These are phyloP conservation scores for Tipula vernalis DNA, from an alignment of 2,888 invertebrate genomes.

Conservation along the genomic window DNA sequence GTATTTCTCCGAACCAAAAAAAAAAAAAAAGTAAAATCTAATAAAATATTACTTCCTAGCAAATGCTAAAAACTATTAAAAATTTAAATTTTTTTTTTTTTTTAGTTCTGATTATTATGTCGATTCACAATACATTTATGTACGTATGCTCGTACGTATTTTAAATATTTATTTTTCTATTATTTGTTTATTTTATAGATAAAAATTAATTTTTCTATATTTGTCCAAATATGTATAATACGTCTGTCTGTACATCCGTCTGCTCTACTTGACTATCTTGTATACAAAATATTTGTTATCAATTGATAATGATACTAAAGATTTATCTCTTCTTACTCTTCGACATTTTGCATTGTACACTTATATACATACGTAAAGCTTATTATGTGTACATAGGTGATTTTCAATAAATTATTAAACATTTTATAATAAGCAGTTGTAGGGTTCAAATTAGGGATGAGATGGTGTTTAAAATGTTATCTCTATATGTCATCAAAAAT, in stretches of 20 bases:
- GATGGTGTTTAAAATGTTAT: background rate
- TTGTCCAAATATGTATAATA: background rate
- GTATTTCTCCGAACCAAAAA: background rate
- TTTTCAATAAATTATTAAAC: background rate
- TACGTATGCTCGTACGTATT: background rate
- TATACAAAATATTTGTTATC: background rate
- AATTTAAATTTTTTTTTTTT: background rate
- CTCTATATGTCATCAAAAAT: background rate
- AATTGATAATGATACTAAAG: background rate
- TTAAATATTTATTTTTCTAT: background rate
- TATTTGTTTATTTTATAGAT: background rate
- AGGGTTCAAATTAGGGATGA: background rate
- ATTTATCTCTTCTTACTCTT: background rate
- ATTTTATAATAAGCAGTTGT: background rate
- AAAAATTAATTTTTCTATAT: background rate
- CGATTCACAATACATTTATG: background rate
- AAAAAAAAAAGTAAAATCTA: background rate
- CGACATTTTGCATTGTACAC: background rate
- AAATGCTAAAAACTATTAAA: background rate
- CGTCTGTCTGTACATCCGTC: background rate
- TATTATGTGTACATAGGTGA: background rate
- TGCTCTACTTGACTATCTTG: background rate
- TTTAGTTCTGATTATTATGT: background rate
- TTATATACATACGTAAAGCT: background rate
- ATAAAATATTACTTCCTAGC: background rate